phyloP scores from a whole-genome alignment of 2,888 invertebrate species.

The Hydroisotoma schaefferi region DNA sequence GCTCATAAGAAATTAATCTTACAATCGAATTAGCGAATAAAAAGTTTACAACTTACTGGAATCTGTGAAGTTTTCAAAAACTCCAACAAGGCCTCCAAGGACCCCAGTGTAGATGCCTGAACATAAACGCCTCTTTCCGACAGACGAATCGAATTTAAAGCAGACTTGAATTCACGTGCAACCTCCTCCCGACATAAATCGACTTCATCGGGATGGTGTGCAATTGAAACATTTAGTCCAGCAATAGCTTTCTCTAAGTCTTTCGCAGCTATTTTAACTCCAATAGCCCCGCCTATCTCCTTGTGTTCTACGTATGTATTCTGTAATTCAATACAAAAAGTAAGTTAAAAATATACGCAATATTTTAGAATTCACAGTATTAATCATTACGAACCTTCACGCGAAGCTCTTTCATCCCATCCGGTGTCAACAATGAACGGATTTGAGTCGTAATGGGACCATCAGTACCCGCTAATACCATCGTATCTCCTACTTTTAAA shows the following conservation, averaged over 20 bases:
- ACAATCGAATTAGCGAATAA: no score
- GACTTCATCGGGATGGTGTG: constrained; percentile 89
- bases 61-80: constrained; percentile 88
- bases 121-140: constrained; percentile 94
- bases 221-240: constrained; percentile 86
- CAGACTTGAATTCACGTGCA: constrained; percentile 78
- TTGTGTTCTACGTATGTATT: constrained; percentile 92
- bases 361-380: not conserved
- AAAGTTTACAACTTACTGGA: constrained; percentile 66
- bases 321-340: constrained; percentile 53
- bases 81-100: constrained; percentile 91
- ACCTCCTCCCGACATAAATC: constrained; percentile 84
- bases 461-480: constrained; percentile 94
- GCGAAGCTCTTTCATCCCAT: constrained; percentile 92
- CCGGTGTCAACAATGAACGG: constrained; percentile 93
- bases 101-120: constrained; percentile 99
- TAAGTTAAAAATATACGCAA: not conserved
- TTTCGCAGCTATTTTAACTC: constrained; percentile 97
- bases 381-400: constrained; percentile 68
- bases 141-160: constrained; percentile 86
- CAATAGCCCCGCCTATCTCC: constrained; percentile 92
- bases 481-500: constrained; percentile 88
- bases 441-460: constrained; percentile 98
- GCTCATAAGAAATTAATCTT: no score
- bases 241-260: constrained; percentile 98